Evolutionary conservation across 2,113 vertebrate species (phyloP).

Genomic region (Crotalus viridis): DNA sequence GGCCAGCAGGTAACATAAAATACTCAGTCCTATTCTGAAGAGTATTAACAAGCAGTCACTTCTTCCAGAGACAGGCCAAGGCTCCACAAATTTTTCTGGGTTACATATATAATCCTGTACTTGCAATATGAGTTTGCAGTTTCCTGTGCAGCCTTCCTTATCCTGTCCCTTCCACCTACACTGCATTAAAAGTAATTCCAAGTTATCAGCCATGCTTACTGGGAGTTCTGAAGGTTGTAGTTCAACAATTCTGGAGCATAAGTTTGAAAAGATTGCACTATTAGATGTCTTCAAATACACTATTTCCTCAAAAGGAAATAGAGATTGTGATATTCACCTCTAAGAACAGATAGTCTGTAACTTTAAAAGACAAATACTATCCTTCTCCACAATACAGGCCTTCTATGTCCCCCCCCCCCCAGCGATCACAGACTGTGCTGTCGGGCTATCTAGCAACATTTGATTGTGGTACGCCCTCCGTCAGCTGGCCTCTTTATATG

Average conservation of each 20-base stretch:
- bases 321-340: too few relatives aligned
- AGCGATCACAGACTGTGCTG: neutral
- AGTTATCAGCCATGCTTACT: neutral
- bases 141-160: neutral
- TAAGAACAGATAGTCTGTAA: neutral
- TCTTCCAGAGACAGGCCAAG: constrained; percentile 10
- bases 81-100: neutral
- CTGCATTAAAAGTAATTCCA: neutral
- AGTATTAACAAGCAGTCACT: neutral
- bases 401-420: neutral
- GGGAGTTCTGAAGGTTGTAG: neutral
- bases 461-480: neutral
- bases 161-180: neutral
- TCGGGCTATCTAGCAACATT: neutral
- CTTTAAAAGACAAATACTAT: neutral
- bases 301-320: neutral
- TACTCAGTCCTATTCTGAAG: neutral
- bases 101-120: neutral
- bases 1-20: neutral
- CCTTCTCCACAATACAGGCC: neutral
- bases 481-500: neutral
- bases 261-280: neutral
- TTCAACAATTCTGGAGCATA: neutral
- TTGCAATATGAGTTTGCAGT: neutral
- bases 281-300: neutral